These are phyloP conservation scores for Drosophila austrosaltans DNA, from an alignment of 2,888 invertebrate genomes.

Conservation along the genomic window DNA sequence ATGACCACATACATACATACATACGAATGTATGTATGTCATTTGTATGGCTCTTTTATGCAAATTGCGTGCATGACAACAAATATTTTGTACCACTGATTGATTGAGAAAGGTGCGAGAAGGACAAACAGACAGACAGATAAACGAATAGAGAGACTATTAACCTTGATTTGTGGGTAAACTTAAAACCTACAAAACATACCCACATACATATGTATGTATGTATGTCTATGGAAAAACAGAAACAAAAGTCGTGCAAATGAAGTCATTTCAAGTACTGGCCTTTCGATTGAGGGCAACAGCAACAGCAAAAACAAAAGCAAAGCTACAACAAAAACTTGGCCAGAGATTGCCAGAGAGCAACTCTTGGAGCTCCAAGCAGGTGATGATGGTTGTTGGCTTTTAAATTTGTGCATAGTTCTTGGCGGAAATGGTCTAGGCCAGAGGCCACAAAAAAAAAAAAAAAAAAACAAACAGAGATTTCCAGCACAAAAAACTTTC, in stretches of 20 bases:
- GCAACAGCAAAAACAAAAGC: conserved; percentile 26
- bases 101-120: conserved; percentile 33
- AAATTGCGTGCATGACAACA: conserved; percentile 62
- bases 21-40: neutral
- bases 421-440: conserved; percentile 55
- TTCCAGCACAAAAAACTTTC: neutral
- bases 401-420: conserved; percentile 4
- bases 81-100: conserved; percentile 33
- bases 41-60: conserved; percentile 40
- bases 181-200: conserved; percentile 33
- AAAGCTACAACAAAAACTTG: neutral
- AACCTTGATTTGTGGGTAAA: conserved; percentile 64
- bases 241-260: conserved; percentile 64
- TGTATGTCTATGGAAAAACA: conserved; percentile 3
- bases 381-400: conserved; percentile 33
- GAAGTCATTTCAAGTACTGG: conserved; percentile 69
- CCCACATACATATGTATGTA: conserved; percentile 28
- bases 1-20: neutral
- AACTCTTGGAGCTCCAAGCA: neutral
- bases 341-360: conserved; percentile 11
- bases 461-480: neutral
- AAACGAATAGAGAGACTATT: conserved; percentile 36
- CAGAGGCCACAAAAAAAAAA: conserved; percentile 23
- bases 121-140: neutral
- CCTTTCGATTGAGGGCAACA: conserved; percentile 60